Evolutionary conservation across 2,113 vertebrate genomes (phyloP).

Genomic region (Esox niger): DNA sequence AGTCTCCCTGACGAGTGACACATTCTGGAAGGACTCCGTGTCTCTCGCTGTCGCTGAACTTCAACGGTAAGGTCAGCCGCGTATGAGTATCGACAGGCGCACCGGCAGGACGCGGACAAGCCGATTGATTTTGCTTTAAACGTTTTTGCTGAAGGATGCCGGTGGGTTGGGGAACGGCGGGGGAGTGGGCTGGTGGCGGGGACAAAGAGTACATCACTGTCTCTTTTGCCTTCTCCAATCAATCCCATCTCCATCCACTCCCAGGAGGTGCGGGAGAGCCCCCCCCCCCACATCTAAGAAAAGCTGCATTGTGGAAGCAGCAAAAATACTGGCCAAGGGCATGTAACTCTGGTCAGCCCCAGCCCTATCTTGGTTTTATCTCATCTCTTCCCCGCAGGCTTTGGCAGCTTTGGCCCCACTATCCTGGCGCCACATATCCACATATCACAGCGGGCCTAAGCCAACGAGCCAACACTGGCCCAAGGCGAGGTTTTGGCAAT

Average conservation of each 20-base stretch:
- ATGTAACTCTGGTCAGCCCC: background rate
- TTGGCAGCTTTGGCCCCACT: background rate
- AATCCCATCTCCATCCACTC: conserved; percentile 52
- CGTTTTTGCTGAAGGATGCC: conserved; percentile 29
- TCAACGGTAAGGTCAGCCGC: conserved; percentile 34
- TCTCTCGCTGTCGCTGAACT: conserved; percentile 5
- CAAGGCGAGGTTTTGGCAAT: background rate
- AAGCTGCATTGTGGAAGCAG: conserved; percentile 22
- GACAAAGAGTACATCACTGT: conserved; percentile 59
- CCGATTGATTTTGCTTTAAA: conserved; percentile 46
- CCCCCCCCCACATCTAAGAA: conserved; percentile 11
- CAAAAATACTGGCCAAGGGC: conserved; percentile 27
- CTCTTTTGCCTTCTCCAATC: conserved; percentile 67
- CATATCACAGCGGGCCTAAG: conserved; percentile 11
- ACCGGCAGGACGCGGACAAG: conserved; percentile 26
- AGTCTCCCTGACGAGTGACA: conserved; percentile 12
- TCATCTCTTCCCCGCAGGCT: conserved; percentile 3
- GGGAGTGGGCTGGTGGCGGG: conserved; percentile 27
- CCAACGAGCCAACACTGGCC: background rate
- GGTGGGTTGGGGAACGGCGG: conserved; percentile 30
- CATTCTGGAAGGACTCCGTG: conserved; percentile 11
- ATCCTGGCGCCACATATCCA: background rate
- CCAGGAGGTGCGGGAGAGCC: conserved; percentile 17
- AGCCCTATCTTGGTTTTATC: conserved; percentile 12
- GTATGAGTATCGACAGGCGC: conserved; percentile 44